Evolutionary conservation across 2,797 vertebrate species (phyloP).

Genomic region (Ceryle rudis): DNA sequence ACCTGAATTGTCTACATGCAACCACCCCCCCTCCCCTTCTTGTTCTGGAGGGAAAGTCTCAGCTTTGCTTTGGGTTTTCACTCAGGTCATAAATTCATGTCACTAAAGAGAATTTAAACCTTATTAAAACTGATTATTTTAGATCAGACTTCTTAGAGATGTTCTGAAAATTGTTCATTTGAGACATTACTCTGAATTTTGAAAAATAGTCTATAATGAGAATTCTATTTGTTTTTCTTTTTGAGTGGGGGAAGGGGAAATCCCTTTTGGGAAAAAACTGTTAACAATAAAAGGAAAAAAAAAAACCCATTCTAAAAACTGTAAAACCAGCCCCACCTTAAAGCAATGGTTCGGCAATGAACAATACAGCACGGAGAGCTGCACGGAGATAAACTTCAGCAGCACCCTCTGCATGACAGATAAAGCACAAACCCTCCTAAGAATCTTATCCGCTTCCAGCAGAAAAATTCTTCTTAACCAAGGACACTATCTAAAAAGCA

Average conservation of each 20-base stretch:
- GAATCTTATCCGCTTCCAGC: conserved; percentile 48
- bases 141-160: background rate
- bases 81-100: background rate
- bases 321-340: background rate
- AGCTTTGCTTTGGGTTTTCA: background rate
- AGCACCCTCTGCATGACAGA: background rate
- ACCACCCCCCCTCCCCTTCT: background rate
- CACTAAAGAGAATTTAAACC: background rate
- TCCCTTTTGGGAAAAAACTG: background rate
- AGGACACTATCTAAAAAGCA: conserved; percentile 32
- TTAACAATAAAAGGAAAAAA: background rate
- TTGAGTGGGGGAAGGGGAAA: background rate
- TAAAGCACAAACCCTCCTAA: conserved; percentile 17
- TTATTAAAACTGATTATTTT: background rate
- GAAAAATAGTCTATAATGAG: background rate
- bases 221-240: background rate
- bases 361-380: background rate
- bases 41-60: background rate
- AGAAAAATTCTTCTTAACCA: background rate
- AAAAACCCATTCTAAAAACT: background rate
- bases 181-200: background rate
- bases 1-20: background rate
- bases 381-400: background rate
- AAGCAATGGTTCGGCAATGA: background rate
- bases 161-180: background rate